Evolutionary conservation across 2,113 vertebrate genomes (phyloP).

Genomic region (Passer domesticus): DNA sequence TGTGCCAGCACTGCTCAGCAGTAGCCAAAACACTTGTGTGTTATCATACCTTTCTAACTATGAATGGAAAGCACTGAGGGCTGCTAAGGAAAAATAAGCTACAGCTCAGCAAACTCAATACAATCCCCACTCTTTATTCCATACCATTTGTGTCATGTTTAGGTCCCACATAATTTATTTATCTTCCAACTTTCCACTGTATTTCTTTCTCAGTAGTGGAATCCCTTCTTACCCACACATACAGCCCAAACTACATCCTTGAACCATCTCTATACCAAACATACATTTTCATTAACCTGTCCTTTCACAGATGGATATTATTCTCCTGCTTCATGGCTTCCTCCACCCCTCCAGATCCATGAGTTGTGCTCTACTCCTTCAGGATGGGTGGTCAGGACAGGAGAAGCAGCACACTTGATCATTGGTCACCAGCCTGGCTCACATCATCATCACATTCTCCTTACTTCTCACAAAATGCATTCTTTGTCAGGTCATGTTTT

Average conservation of each 20-base stretch:
- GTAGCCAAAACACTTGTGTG: background rate
- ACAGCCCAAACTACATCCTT: background rate
- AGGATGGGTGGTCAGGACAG: background rate
- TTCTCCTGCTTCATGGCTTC: background rate
- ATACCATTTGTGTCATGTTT: background rate
- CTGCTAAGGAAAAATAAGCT: background rate
- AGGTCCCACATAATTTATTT: background rate
- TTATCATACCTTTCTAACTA: background rate
- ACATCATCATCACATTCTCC: background rate
- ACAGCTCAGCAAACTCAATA: background rate
- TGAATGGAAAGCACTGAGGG: background rate
- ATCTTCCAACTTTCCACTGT: background rate
- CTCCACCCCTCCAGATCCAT: background rate
- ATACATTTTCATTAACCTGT: background rate
- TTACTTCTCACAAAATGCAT: background rate
- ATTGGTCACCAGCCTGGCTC: background rate
- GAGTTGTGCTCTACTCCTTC: background rate
- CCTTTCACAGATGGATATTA: background rate
- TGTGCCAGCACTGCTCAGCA: background rate
- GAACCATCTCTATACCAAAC: background rate
- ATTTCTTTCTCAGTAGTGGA: background rate
- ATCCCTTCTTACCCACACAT: background rate
- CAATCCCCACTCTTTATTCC: too few species aligned
- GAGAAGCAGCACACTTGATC: background rate
- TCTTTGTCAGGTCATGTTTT: background rate